Evolutionary conservation across 2,888 invertebrate genomes (phyloP), one percentile per base, ranked within the genome.

Genomic region (Chrysomela aeneicollis): DNA sequence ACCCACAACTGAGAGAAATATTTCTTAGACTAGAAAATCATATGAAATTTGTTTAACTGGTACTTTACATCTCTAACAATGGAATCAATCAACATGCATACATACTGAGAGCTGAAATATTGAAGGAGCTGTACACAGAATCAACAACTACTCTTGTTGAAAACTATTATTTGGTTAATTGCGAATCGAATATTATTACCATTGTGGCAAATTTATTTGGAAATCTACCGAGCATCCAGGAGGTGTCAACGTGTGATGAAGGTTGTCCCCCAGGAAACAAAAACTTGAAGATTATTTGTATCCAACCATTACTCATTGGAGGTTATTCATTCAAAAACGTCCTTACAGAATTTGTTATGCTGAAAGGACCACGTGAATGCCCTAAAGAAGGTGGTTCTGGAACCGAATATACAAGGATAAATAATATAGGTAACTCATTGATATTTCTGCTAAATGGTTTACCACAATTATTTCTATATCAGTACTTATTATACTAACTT

Each of bases 71-170:
- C 12, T 53, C 30, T 5, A 30, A 53, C 10, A 5, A 32, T 17
- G 53, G 53, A 30, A 26, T 30, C 15, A 32, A 53, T 30, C 3
- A 26, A n/a, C 22, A 26, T 53, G 30, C 53, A 22, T 53, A 53
- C 53, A 53, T 30, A 18, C 19, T 12, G n/a, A 53, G 53, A 32
- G 53, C 32, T 6, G 53, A 53, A 53, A 26, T 53, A 53, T 26
- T 53, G 9, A 53, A 53, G n/a, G 26, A 17, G 18, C 12, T 53
- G 12, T 53, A 15, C 19, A 10, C n/a, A 53, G 15, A n/a, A 8
- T 32, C 30, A n/a, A 17, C 30, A n/a, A 53, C 30, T 9, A 10
- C 10, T 10, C n/a, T 47, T 8, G 15, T 19, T 3, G 47, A 47
- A 47, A 47, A 47, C 8, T 2, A 35, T 35, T 35, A 35, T 47